Conservation (phyloP, 2,113 vertebrate species). For the Speoplatyrhinus poulsoni region DNA sequence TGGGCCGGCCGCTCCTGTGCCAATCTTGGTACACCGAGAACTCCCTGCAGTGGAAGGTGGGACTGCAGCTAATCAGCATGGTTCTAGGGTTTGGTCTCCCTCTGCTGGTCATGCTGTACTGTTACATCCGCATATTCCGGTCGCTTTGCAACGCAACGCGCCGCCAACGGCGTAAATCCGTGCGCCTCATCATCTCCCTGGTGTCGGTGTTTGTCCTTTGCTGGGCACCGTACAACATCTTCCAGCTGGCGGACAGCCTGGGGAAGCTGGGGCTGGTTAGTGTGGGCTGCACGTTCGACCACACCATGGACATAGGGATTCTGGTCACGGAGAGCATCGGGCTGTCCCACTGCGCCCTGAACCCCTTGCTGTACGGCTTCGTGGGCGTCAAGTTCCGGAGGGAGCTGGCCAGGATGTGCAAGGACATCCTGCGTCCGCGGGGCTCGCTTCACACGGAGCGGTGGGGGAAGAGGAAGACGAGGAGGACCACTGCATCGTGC, state of each 20-base stretch:
- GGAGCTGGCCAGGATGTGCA: slow-evolving; percentile 71
- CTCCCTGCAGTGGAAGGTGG: slow-evolving; percentile 66
- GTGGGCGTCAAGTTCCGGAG: slow-evolving; percentile 81
- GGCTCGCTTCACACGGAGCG: slow-evolving; percentile 40
- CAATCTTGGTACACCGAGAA: slow-evolving; percentile 44
- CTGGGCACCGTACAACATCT: slow-evolving; percentile 80
- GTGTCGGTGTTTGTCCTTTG: slow-evolving; percentile 77
- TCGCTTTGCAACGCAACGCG: slow-evolving; percentile 72
- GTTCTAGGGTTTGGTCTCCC: slow-evolving; percentile 78
- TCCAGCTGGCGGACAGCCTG: slow-evolving; percentile 75
- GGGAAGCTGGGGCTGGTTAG: slow-evolving; percentile 46
- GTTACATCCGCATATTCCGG: slow-evolving; percentile 79
- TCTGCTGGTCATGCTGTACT: slow-evolving; percentile 79
- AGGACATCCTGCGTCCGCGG: slow-evolving; percentile 54
- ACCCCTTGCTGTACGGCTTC: slow-evolving; percentile 83
- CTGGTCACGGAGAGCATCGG: slow-evolving; percentile 76
- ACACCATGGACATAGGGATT: slow-evolving; percentile 70
- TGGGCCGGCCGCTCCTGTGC: slow-evolving; percentile 44
- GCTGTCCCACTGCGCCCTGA: slow-evolving; percentile 80
- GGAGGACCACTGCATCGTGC: slow-evolving; percentile 51
- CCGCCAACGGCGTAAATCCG: slow-evolving; percentile 75
- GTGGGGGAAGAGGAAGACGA: slow-evolving; percentile 43
- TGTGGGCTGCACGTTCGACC: slow-evolving; percentile 58
- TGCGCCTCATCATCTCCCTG: slow-evolving; percentile 71
- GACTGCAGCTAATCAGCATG: slow-evolving; percentile 67